A percentile compares a stretch with the other conserved stretches of the same genome.
Evolutionary conservation across 1,140 invertebrate species (phyloP).

Genomic region (Heliconius congener): DNA sequence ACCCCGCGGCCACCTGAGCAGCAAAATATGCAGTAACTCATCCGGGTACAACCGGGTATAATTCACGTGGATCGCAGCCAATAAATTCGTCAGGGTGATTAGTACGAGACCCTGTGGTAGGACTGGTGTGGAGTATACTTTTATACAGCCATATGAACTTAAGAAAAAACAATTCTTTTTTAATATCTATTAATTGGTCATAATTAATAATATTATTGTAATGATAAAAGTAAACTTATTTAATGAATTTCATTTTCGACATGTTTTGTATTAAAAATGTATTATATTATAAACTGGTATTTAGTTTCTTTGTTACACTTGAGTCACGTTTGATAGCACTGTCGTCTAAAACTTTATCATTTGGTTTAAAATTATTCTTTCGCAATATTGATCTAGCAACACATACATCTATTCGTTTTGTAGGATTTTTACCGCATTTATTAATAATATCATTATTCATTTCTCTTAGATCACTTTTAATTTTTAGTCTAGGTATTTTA

Average conservation of each 20-base stretch:
- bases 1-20: conserved; percentile 62
- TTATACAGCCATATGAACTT: neutral
- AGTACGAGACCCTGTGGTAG: conserved; percentile 35
- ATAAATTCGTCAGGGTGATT: conserved; percentile 77
- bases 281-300: conserved; percentile 45
- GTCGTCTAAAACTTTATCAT: conserved; percentile 44
- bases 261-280: too few relatives aligned
- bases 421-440: neutral
- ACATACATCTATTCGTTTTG: conserved; percentile 21
- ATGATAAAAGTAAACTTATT: conserved; percentile 17
- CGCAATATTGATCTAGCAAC: conserved; percentile 9
- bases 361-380: conserved; percentile 17
- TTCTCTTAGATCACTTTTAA: conserved; percentile 23
- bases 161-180: neutral
- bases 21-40: conserved; percentile 69
- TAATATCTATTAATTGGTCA: neutral
- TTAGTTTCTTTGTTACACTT: conserved; percentile 42
- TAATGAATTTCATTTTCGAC: neutral
- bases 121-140: conserved; percentile 40
- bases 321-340: conserved; percentile 37
- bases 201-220: conserved; percentile 5
- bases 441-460: neutral
- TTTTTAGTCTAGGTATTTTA: conserved; percentile 52
- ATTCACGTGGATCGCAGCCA: conserved; percentile 66
- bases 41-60: conserved; percentile 48